Evolutionary conservation across 2,797 vertebrate species (phyloP).

Genomic region (Cryptoprocta ferox): DNA sequence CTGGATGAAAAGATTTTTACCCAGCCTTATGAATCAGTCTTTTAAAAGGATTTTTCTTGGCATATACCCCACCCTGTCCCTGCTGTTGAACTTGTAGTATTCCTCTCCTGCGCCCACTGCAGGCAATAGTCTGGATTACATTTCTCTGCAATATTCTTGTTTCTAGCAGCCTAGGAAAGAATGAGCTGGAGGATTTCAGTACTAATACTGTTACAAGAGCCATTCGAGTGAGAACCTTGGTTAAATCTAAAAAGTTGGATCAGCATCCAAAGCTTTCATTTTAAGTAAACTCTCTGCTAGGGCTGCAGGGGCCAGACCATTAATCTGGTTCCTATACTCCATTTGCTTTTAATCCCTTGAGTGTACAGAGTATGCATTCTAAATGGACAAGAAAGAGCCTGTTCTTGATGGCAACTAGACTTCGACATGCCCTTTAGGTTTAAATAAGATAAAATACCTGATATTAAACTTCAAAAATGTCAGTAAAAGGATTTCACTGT

Average conservation of each 20-base stretch:
- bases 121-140: not conserved
- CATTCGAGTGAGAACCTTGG: slow-evolving; percentile 23
- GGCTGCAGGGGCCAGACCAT: slow-evolving; percentile 1
- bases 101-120: not conserved
- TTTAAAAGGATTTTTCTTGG: not conserved
- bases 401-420: not conserved
- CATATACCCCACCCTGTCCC: not conserved
- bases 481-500: slow-evolving; percentile 62
- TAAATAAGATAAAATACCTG: slow-evolving; percentile 62
- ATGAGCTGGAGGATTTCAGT: slow-evolving; percentile 20
- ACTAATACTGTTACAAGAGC: not conserved
- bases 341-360: slow-evolving; percentile 43
- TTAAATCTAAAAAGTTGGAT: slow-evolving; percentile 29
- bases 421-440: slow-evolving; percentile 49
- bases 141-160: slow-evolving; percentile 45
- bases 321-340: not conserved
- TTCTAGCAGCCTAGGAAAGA: slow-evolving; percentile 57
- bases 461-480: slow-evolving; percentile 71
- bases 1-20: slow-evolving; percentile 40
- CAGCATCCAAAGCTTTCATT: slow-evolving; percentile 9
- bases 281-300: slow-evolving; percentile 26
- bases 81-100: not conserved
- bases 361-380: not conserved
- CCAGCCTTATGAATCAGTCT: slow-evolving; percentile 61
- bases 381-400: not conserved